Conservation (phyloP, 2,113 vertebrate genomes). For the Serilophus lunatus region DNA sequence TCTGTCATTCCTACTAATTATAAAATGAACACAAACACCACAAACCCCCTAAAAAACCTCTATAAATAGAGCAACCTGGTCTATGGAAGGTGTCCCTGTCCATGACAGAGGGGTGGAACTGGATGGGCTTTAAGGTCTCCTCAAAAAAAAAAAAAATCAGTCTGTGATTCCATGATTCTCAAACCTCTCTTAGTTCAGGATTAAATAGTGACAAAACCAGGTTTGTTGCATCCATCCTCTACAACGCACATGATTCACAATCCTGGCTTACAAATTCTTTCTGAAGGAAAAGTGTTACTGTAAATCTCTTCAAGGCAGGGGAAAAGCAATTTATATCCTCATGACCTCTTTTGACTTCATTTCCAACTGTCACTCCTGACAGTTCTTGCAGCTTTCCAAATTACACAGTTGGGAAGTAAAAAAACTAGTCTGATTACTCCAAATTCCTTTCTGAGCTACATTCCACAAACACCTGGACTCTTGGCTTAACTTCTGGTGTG, state of each 20-base stretch:
- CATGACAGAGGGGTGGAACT: neutral
- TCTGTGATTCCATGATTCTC: neutral
- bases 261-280: neutral
- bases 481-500: neutral
- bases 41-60: fast-evolving
- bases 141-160: neutral
- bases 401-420: neutral
- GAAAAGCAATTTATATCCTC: neutral
- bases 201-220: neutral
- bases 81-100: neutral
- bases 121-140: neutral
- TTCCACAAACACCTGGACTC: neutral
- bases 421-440: neutral
- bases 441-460: neutral
- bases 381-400: neutral
- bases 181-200: neutral
- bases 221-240: neutral
- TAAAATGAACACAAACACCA: neutral
- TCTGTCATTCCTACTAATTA: neutral
- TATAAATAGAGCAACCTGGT: neutral
- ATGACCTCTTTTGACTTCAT: neutral
- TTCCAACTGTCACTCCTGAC: neutral
- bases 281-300: neutral
- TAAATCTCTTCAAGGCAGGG: neutral
- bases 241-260: neutral